Percentiles rank a stretch among this genome's conserved stretches.
phyloP scores from a whole-genome alignment of 2,797 vertebrate genomes.

The Sebastolobus alascanus region DNA sequence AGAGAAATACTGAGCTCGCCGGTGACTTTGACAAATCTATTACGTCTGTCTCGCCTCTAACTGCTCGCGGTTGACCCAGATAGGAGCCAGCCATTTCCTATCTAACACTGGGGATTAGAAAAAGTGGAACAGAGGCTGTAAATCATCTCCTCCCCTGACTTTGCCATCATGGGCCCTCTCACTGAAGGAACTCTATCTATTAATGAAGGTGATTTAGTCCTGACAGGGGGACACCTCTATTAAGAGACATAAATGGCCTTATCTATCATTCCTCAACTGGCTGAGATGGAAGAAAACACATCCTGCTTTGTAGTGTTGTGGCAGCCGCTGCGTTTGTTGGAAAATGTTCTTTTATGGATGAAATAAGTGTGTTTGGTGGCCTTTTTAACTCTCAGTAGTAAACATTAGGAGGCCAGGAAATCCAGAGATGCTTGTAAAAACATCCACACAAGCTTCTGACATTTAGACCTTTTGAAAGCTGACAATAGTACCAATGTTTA shows the following conservation, averaged over 20 bases:
- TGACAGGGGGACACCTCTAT: slow-evolving; percentile 79
- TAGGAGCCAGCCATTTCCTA: slow-evolving; percentile 71
- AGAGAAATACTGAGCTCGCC: slow-evolving; percentile 37
- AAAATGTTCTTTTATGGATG: not conserved
- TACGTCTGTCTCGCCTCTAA: slow-evolving; percentile 66
- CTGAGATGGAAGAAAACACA: slow-evolving; percentile 26
- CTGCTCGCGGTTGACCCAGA: slow-evolving; percentile 74
- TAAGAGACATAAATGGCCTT: slow-evolving; percentile 69
- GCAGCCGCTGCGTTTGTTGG: slow-evolving; percentile 1
- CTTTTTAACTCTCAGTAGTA: not conserved
- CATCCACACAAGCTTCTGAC: not conserved
- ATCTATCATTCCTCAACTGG: slow-evolving; percentile 57
- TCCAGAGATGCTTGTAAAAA: not conserved
- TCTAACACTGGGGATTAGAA: slow-evolving; percentile 76
- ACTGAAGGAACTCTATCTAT: slow-evolving; percentile 66
- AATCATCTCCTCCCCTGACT: slow-evolving; percentile 78
- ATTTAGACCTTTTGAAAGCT: not conserved
- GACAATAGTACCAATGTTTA: not conserved
- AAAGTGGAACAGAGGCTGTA: slow-evolving; percentile 78
- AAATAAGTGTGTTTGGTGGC: not conserved
- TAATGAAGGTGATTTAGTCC: slow-evolving; percentile 79
- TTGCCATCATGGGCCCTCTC: slow-evolving; percentile 63
- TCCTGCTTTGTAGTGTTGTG: not conserved
- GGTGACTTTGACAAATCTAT: slow-evolving; percentile 70
- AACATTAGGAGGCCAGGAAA: not conserved